A percentile compares a stretch with the other conserved stretches of the same genome.
phyloP scores from a whole-genome alignment of 2,113 vertebrate species.

The Barnardius zonarius region DNA sequence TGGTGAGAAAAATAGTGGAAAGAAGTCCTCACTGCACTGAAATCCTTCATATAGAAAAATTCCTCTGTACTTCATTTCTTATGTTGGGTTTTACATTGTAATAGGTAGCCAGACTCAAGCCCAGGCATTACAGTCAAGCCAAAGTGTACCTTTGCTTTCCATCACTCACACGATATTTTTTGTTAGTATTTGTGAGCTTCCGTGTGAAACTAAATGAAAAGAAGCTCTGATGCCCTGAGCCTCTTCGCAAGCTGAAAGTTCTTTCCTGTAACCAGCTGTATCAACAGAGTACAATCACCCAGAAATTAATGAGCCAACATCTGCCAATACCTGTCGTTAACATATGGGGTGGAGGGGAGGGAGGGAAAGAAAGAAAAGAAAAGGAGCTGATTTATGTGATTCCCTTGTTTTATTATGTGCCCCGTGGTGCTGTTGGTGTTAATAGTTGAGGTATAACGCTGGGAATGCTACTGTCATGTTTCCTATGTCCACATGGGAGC shows the following conservation, averaged over 20 bases:
- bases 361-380: no score
- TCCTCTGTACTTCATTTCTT: neutral
- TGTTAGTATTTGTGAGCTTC: neutral
- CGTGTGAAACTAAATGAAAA: neutral
- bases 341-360: accelerated
- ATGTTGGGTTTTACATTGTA: neutral
- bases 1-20: neutral
- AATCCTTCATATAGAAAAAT: neutral
- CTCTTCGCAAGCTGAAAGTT: neutral
- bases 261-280: neutral
- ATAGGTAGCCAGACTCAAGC: neutral
- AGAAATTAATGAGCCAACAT: neutral
- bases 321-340: neutral
- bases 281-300: no score
- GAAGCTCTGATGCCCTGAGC: neutral
- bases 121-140: neutral
- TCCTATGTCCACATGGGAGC: constrained; percentile 24
- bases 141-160: neutral
- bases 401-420: neutral
- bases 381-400: neutral
- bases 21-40: neutral
- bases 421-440: no score
- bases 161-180: neutral
- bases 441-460: accelerated
- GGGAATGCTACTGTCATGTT: neutral